A percentile compares a stretch with the other conserved stretches of the same genome.
phyloP scores from a whole-genome alignment of 2,113 vertebrate genomes.

The Noctilio leporinus region DNA sequence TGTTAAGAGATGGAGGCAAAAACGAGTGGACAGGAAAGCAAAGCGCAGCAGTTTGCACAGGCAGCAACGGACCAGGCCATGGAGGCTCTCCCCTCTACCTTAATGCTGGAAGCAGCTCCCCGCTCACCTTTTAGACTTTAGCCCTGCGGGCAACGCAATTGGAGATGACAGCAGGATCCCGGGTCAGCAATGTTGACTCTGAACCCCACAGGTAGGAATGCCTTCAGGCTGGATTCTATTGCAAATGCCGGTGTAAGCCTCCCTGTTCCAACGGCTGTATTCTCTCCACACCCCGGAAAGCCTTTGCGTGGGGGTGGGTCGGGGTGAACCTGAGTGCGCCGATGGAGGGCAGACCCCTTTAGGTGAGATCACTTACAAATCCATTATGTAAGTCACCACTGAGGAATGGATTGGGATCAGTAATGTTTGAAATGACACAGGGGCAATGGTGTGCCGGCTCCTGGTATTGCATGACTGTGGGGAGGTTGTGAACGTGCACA shows the following conservation, averaged over 20 bases:
- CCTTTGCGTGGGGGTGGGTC: background rate
- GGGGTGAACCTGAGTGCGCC: background rate
- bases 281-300: background rate
- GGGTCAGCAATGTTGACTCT: background rate
- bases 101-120: background rate
- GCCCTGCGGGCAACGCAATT: background rate
- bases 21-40: background rate
- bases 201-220: background rate
- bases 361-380: no score
- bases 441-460: fast-evolving
- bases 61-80: fast-evolving
- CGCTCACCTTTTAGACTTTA: background rate
- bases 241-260: background rate
- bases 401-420: background rate
- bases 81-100: background rate
- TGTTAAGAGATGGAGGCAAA: background rate
- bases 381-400: fast-evolving
- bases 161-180: background rate
- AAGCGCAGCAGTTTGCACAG: background rate
- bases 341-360: background rate
- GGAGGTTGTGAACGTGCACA: fast-evolving
- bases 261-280: background rate
- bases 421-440: background rate
- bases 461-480: background rate
- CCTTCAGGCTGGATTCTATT: background rate